These are phyloP conservation scores for Parnassius orleans DNA, from an alignment of 2,888 invertebrate genomes.

Conservation along the genomic window DNA sequence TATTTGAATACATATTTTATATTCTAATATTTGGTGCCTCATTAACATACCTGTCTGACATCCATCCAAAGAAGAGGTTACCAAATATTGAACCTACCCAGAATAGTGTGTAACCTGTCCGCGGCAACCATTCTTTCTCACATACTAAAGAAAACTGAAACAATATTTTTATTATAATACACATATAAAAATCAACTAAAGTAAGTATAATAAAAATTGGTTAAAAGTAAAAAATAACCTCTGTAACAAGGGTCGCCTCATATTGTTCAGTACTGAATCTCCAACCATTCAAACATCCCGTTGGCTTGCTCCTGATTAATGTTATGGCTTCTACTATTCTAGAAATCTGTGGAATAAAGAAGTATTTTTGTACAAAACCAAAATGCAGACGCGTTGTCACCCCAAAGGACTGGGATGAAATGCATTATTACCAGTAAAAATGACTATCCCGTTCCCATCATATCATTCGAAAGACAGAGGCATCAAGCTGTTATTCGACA, in stretches of 20 bases:
- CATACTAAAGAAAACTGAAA: slow-evolving; percentile 83
- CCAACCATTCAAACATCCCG: slow-evolving; percentile 81
- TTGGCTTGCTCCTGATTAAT: slow-evolving; percentile 53
- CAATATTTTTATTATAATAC: slow-evolving; percentile 45
- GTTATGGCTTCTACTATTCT: slow-evolving; percentile 51
- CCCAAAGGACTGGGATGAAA: too few relatives aligned
- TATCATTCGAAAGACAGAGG: too few relatives aligned
- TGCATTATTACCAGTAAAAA: too few relatives aligned
- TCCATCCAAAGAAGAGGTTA: slow-evolving; percentile 84
- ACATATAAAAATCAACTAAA: too few relatives aligned
- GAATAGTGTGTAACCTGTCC: slow-evolving; percentile 83
- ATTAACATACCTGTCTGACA: slow-evolving; percentile 79
- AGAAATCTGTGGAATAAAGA: slow-evolving; percentile 42
- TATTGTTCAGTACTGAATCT: slow-evolving; percentile 82
- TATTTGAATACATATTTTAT: too few relatives aligned
- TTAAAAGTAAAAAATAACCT: slow-evolving; percentile 51
- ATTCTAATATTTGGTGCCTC: too few relatives aligned
- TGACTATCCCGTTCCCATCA: too few relatives aligned
- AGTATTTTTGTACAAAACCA: too few relatives aligned
- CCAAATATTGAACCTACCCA: slow-evolving; percentile 86
- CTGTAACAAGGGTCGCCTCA: slow-evolving; percentile 83
- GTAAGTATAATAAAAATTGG: not conserved
- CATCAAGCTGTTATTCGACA: too few relatives aligned
- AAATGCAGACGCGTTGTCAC: too few relatives aligned
- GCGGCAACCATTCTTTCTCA: slow-evolving; percentile 82